Percentiles rank a stretch among this genome's conserved stretches.
Evolutionary conservation across 2,797 vertebrate species (phyloP).

Genomic region (Sus cebifrons): DNA sequence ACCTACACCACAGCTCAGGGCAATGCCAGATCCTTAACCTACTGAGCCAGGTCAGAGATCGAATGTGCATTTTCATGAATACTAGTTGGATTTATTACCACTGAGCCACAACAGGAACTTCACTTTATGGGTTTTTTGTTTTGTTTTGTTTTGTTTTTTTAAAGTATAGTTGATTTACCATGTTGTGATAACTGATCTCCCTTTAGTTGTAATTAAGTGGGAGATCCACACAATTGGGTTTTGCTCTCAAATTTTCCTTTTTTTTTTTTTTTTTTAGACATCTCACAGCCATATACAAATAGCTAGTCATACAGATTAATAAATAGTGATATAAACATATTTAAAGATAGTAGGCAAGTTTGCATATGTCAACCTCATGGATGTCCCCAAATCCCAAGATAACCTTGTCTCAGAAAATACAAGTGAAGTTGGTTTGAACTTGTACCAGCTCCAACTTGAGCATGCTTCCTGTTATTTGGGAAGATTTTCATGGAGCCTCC

Average conservation of each 20-base stretch:
- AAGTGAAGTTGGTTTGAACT: conserved; percentile 3
- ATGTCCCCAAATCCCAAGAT: not conserved
- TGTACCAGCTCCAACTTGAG: not conserved
- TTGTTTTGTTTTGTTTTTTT: too few species aligned
- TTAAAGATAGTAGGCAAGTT: not conserved
- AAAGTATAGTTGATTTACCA: too few species aligned
- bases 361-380: not conserved
- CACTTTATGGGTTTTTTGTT: too few species aligned
- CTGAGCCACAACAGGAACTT: too few species aligned
- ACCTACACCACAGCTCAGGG: too few species aligned
- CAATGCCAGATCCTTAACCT: too few species aligned
- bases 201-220: not conserved
- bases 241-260: not conserved
- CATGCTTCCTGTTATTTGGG: conserved; percentile 11
- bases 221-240: not conserved
- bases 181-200: not conserved
- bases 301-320: conserved; percentile 4
- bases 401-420: conserved; percentile 26
- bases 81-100: too few species aligned
- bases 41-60: too few species aligned
- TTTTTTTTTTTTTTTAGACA: not conserved
- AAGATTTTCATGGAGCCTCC: not conserved
- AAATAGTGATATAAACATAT: not conserved
- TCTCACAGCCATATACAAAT: not conserved
- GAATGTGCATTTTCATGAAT: too few species aligned